Percentiles rank a stretch among this genome's conserved stretches.
These are phyloP conservation scores for Ecliptopera silaceata DNA, from an alignment of 2,888 invertebrate genomes.

Conservation along the genomic window DNA sequence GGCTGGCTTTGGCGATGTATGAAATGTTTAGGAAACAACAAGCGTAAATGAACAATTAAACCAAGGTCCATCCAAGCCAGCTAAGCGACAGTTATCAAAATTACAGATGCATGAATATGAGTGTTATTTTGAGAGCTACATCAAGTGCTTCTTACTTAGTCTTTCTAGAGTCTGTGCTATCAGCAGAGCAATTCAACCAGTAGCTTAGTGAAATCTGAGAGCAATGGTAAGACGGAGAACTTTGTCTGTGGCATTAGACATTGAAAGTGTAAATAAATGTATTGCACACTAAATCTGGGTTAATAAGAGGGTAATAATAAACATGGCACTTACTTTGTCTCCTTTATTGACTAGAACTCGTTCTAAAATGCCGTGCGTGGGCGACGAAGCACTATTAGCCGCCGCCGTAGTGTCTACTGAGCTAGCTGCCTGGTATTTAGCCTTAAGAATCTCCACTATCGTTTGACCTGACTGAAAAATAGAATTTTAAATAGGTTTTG, in stretches of 20 bases:
- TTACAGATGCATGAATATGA: conserved; percentile 59
- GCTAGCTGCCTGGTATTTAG: conserved; percentile 80
- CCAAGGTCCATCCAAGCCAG: conserved; percentile 56
- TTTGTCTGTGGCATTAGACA: neutral
- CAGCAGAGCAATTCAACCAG: conserved; percentile 54
- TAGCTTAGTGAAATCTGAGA: conserved; percentile 21
- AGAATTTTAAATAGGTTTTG: neutral
- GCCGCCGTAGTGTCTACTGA: conserved; percentile 56
- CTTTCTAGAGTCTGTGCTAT: conserved; percentile 69
- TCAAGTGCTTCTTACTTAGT: conserved; percentile 75
- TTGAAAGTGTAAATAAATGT: neutral
- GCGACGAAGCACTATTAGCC: conserved; percentile 86
- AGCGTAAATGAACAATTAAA: too few relatives aligned
- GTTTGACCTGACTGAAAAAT: conserved; percentile 85
- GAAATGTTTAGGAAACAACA: too few relatives aligned
- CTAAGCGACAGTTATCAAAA: conserved; percentile 52
- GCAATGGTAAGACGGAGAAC: conserved; percentile 22
- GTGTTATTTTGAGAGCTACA: conserved; percentile 66
- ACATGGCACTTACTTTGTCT: conserved; percentile 72
- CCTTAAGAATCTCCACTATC: conserved; percentile 83
- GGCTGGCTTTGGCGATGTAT: too few relatives aligned
- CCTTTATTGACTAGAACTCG: conserved; percentile 93
- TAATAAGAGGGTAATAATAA: neutral
- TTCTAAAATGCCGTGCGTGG: conserved; percentile 98
- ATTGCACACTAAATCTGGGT: too few relatives aligned